phyloP scores from a whole-genome alignment of 2,888 invertebrate species.

The Pristionchus exspectatus region DNA sequence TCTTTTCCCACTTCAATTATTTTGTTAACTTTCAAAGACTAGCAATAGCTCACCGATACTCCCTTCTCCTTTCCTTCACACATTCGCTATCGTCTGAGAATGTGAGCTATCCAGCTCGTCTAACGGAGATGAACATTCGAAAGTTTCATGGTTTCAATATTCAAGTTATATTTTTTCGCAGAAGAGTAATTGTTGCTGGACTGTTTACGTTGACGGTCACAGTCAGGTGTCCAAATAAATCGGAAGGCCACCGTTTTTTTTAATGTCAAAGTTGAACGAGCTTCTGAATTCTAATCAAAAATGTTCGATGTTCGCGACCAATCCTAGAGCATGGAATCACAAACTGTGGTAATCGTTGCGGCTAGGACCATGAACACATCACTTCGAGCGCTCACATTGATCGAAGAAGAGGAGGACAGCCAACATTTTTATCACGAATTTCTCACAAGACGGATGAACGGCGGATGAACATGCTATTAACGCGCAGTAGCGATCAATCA shows the following conservation, averaged over 20 bases:
- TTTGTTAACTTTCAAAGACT: no score
- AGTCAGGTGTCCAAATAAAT: not conserved
- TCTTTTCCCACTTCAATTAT: no score
- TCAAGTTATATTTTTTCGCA: not conserved
- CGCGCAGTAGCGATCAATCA: no score
- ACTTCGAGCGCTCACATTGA: no score
- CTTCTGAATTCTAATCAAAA: not conserved
- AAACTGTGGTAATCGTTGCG: no score
- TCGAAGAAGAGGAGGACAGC: no score
- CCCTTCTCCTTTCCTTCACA: not conserved
- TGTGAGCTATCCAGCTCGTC: not conserved
- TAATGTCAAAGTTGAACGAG: conserved; percentile 19
- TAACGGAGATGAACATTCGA: not conserved
- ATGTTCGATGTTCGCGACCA: no score
- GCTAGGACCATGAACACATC: no score
- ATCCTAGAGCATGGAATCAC: no score
- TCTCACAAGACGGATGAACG: no score
- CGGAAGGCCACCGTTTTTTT: not conserved
- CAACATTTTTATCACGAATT: no score
- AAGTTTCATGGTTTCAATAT: not conserved
- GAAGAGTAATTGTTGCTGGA: not conserved
- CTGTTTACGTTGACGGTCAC: not conserved
- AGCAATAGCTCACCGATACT: conserved; percentile 12
- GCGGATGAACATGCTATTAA: no score
- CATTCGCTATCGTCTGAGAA: not conserved